phyloP scores from a whole-genome alignment of 2,888 invertebrate species.

The Seira ritae region DNA sequence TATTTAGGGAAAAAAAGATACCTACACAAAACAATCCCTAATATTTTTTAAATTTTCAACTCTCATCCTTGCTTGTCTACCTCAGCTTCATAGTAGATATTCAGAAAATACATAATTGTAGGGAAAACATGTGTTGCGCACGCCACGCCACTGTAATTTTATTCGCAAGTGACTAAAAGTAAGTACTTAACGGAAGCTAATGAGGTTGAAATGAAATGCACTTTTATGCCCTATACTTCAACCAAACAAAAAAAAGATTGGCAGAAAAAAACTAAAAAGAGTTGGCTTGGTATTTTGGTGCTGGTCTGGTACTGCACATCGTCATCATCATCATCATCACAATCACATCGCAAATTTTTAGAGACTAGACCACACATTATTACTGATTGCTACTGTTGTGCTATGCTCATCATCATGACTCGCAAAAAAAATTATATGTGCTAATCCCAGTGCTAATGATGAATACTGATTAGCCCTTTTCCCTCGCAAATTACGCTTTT shows the following conservation, averaged over 20 bases:
- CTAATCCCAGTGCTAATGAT: too few relatives aligned
- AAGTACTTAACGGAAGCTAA: conserved; percentile 61
- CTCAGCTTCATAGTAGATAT: not conserved
- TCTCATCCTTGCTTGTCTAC: too few relatives aligned
- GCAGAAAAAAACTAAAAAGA: not conserved
- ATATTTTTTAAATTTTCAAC: conserved; percentile 30
- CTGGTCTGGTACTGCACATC: too few relatives aligned
- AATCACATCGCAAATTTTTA: too few relatives aligned
- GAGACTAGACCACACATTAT: conserved; percentile 31
- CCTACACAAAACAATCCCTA: not conserved
- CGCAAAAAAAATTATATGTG: too few relatives aligned
- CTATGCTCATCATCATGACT: too few relatives aligned
- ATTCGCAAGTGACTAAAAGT: too few relatives aligned
- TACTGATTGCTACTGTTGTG: too few relatives aligned
- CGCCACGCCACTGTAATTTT: conserved; percentile 5
- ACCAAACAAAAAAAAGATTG: conserved; percentile 22
- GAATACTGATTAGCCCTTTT: too few relatives aligned
- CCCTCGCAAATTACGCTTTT: too few relatives aligned
- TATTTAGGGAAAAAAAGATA: not conserved
- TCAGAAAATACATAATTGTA: conserved; percentile 16
- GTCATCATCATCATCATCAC: too few relatives aligned
- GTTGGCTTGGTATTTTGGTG: too few relatives aligned
- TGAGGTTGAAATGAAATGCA: conserved; percentile 61
- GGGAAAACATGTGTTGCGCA: conserved; percentile 17
- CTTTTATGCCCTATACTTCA: conserved; percentile 60